phyloP scores from a whole-genome alignment of 2,797 vertebrate species.

The Gobio occitaniae region DNA sequence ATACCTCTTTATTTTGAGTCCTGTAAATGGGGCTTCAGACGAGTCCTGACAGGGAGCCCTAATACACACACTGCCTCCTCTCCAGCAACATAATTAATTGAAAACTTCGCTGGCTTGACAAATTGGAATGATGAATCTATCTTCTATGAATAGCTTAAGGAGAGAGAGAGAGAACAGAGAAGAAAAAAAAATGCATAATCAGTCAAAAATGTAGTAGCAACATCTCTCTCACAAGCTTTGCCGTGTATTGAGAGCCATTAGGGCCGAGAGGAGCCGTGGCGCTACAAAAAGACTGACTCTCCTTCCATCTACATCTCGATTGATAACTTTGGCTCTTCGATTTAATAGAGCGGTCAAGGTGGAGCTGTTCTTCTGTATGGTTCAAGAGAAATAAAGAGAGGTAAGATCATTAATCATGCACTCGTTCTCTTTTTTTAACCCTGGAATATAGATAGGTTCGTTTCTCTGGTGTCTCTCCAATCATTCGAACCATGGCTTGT shows the following conservation, averaged over 20 bases:
- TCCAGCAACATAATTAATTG: slow-evolving; percentile 96
- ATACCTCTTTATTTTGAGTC: slow-evolving; percentile 97
- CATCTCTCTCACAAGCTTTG: slow-evolving; percentile 79
- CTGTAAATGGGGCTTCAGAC: slow-evolving; percentile 97
- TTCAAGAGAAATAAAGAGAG: slow-evolving; percentile 74
- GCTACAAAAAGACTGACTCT: slow-evolving; percentile 70
- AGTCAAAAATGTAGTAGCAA: slow-evolving; percentile 98
- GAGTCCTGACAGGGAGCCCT: slow-evolving; percentile 90
- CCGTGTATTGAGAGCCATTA: slow-evolving; percentile 91
- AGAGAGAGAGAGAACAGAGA: slow-evolving; percentile 66
- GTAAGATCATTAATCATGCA: slow-evolving; percentile 75
- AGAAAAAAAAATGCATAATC: slow-evolving; percentile 96
- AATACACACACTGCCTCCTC: slow-evolving; percentile 85
- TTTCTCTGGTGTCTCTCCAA: slow-evolving; percentile 65
- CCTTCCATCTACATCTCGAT: slow-evolving; percentile 73
- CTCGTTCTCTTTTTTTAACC: slow-evolving; percentile 49
- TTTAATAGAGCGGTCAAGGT: slow-evolving; percentile 91
- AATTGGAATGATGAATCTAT: slow-evolving; percentile 99
- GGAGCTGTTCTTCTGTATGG: slow-evolving; percentile 79
- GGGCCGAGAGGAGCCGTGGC: slow-evolving; percentile 78
- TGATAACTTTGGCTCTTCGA: slow-evolving; percentile 91
- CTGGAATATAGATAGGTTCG: slow-evolving; percentile 56
- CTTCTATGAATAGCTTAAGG: slow-evolving; percentile 94
- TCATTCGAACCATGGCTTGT: slow-evolving; percentile 65
- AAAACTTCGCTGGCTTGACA: slow-evolving; percentile 98